Evolutionary conservation across 2,797 vertebrate genomes (phyloP).

Genomic region (Delichon dasypus): DNA sequence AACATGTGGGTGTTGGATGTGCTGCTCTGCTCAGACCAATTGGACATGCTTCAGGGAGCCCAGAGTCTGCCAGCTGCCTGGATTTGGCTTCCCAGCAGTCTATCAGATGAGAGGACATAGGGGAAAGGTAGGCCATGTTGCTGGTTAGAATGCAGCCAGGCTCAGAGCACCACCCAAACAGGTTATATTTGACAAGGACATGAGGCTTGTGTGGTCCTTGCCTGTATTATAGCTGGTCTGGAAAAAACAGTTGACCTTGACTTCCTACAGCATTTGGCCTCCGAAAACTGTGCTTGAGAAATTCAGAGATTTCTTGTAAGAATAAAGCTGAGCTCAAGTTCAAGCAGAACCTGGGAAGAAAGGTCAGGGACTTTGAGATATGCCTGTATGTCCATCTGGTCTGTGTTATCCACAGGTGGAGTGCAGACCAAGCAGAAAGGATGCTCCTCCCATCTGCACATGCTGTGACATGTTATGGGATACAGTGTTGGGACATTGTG

Average conservation of each 20-base stretch:
- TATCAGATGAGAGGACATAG: neutral
- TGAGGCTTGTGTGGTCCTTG: neutral
- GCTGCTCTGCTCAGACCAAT: neutral
- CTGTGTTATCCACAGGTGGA: fast-evolving
- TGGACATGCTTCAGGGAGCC: neutral
- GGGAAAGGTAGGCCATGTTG: neutral
- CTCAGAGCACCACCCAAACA: neutral
- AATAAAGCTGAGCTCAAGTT: neutral
- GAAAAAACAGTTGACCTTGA: neutral
- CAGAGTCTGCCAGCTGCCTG: neutral
- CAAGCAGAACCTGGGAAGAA: neutral
- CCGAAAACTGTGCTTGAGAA: neutral
- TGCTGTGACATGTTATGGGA: neutral
- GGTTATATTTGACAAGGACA: neutral
- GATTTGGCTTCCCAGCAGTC: neutral
- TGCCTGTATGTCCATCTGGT: neutral
- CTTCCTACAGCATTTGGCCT: neutral
- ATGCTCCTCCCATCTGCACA: neutral
- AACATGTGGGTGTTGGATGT: neutral
- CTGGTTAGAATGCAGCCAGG: neutral
- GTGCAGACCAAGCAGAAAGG: neutral
- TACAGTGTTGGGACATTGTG: neutral
- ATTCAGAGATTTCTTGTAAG: neutral
- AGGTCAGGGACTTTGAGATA: neutral
- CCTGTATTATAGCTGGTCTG: neutral